These are phyloP conservation scores for Lissocephala sabroskyi DNA, from an alignment of 2,888 invertebrate genomes.

Conservation along the genomic window DNA sequence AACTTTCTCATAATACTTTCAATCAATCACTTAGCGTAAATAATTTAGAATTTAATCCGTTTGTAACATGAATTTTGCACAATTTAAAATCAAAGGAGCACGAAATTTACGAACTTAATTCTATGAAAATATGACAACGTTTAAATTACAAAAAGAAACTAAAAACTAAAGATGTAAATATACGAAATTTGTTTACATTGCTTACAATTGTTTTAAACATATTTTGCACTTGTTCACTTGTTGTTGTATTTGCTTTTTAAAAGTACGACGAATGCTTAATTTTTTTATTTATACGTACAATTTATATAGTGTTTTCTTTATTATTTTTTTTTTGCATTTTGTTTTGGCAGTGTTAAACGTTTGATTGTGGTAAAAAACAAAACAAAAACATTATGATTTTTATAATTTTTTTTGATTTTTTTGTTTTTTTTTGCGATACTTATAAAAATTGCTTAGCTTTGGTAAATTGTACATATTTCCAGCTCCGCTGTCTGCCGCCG, in stretches of 20 bases:
- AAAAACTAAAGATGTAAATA: slow-evolving; percentile 51
- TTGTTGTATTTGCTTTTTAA: slow-evolving; percentile 19
- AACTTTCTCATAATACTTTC: slow-evolving; percentile 43
- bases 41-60: neutral
- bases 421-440: slow-evolving; percentile 22
- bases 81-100: neutral
- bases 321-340: slow-evolving; percentile 29
- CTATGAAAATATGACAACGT: slow-evolving; percentile 33
- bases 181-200: slow-evolving; percentile 22
- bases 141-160: slow-evolving; percentile 45
- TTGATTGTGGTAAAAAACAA: slow-evolving; percentile 33
- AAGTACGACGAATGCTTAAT: slow-evolving; percentile 21
- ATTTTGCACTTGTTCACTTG: slow-evolving; percentile 52
- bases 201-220: slow-evolving; percentile 52
- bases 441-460: slow-evolving; percentile 60
- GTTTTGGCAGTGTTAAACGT: slow-evolving; percentile 61
- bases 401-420: slow-evolving; percentile 10
- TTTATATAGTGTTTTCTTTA: slow-evolving; percentile 15
- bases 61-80: slow-evolving; percentile 1
- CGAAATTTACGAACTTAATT: no score
- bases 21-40: slow-evolving; percentile 26
- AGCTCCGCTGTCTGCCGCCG: neutral
- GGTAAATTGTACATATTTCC: slow-evolving; percentile 52
- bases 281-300: slow-evolving; percentile 20
- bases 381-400: slow-evolving; percentile 36